Evolutionary conservation across 2,113 vertebrate species (phyloP).

Genomic region (Phylloscopus whistleri): DNA sequence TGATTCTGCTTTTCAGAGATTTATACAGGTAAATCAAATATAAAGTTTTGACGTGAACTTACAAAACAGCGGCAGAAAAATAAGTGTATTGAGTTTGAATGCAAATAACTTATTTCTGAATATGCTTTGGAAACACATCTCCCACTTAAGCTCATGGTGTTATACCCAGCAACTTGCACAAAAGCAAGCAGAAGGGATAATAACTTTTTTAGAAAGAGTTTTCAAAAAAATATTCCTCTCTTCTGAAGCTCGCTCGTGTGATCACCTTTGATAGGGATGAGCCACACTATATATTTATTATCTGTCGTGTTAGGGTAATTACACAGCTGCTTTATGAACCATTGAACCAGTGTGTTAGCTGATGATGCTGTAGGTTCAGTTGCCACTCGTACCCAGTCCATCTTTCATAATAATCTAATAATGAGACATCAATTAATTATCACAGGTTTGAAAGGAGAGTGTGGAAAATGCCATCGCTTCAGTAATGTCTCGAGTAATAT

Average conservation of each 20-base stretch:
- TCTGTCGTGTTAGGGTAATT: constrained; percentile 21
- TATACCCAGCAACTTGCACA: background rate
- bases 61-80: constrained; percentile 4
- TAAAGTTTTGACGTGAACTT: constrained; percentile 15
- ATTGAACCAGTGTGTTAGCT: background rate
- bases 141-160: background rate
- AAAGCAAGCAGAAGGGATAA: background rate
- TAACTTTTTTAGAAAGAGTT: background rate
- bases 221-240: background rate
- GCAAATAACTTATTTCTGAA: background rate
- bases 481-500: background rate
- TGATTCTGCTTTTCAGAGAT: constrained; percentile 25
- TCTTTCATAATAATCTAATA: constrained; percentile 51
- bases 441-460: background rate
- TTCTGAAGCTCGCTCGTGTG: background rate
- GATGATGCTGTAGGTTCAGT: background rate
- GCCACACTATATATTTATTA: background rate
- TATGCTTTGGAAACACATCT: background rate
- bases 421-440: constrained; percentile 31
- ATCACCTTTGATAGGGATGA: background rate
- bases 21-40: constrained; percentile 35
- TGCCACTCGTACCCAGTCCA: background rate
- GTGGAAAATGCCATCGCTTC: background rate
- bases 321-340: constrained; percentile 40
- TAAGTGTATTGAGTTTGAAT: background rate